phyloP scores from a whole-genome alignment of 2,113 vertebrate genomes.

The Turnix velox region DNA sequence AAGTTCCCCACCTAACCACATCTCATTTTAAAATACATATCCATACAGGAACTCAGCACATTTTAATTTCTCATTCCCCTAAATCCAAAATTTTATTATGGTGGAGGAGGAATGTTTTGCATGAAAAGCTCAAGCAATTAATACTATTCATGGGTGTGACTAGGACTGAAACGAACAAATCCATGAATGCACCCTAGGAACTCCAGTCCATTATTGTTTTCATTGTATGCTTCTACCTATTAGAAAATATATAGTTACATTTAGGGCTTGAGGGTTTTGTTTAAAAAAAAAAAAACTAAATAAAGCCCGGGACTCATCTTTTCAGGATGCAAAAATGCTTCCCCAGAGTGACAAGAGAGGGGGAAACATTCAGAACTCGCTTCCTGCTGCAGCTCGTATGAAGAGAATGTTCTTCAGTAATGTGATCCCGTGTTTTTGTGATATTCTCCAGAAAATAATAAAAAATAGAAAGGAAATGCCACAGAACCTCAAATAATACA shows the following conservation, averaged over 20 bases:
- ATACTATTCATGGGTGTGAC: conserved; percentile 23
- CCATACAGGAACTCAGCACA: neutral
- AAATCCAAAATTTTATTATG: conserved; percentile 39
- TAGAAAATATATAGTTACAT: neutral
- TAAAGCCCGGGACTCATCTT: neutral
- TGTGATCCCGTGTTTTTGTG: neutral
- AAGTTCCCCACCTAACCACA: neutral
- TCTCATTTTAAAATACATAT: neutral
- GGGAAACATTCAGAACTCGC: neutral
- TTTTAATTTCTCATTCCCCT: neutral
- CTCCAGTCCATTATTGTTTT: neutral
- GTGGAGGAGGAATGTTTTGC: conserved; percentile 2
- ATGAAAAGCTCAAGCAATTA: conserved; percentile 50
- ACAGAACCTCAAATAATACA: neutral
- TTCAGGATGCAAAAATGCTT: neutral
- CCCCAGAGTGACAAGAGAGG: neutral
- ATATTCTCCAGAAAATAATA: conserved; percentile 1
- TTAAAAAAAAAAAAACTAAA: neutral
- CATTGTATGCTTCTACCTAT: neutral
- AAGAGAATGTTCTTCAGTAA: neutral
- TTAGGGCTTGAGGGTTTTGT: neutral
- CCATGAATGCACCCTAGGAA: neutral
- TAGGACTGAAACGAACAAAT: conserved; percentile 40
- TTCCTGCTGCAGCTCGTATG: neutral
- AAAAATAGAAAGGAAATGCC: neutral